Percentiles rank a stretch among this genome's conserved stretches.
Evolutionary conservation across 2,888 invertebrate genomes (phyloP).

Genomic region (Eledona agricola): DNA sequence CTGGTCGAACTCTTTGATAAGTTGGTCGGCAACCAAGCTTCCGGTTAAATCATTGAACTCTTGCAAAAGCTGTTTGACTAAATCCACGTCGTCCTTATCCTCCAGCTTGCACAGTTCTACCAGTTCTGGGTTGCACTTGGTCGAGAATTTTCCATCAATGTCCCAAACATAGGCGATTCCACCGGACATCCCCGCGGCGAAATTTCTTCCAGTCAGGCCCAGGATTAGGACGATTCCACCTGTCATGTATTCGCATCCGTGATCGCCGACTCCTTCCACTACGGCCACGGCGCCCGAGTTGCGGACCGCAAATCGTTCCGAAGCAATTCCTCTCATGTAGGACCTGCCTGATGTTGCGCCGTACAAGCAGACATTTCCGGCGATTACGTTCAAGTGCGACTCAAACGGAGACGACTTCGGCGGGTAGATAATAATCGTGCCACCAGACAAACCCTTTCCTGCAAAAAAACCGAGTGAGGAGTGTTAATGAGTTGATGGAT

Average conservation of each 20-base stretch:
- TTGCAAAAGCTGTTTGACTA: conserved; percentile 78
- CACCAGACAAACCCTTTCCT: conserved; percentile 91
- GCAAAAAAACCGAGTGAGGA: conserved; percentile 16
- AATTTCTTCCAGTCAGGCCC: conserved; percentile 93
- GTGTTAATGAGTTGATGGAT: not conserved
- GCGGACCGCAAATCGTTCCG: conserved; percentile 97
- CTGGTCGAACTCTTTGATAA: conserved; percentile 82
- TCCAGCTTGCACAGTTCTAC: conserved; percentile 91
- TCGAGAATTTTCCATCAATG: conserved; percentile 82
- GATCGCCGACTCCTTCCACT: conserved; percentile 98
- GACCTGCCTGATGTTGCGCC: conserved; percentile 96
- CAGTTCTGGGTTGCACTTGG: conserved; percentile 93
- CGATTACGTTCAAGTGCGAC: conserved; percentile 95
- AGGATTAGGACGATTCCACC: conserved; percentile 91
- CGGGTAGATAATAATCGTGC: conserved; percentile 91
- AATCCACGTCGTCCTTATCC: conserved; percentile 76
- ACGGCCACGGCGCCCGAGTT: conserved; percentile 97
- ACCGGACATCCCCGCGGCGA: conserved; percentile 99
- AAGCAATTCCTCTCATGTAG: conserved; percentile 90
- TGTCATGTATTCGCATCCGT: conserved; percentile 99
- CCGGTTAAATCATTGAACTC: conserved; percentile 91
- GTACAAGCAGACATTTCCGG: conserved; percentile 97
- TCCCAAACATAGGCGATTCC: conserved; percentile 94
- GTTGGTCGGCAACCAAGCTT: conserved; percentile 76
- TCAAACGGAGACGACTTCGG: conserved; percentile 86